Evolutionary conservation across 2,113 vertebrate species (phyloP).

Genomic region (Vulpes vulpes): DNA sequence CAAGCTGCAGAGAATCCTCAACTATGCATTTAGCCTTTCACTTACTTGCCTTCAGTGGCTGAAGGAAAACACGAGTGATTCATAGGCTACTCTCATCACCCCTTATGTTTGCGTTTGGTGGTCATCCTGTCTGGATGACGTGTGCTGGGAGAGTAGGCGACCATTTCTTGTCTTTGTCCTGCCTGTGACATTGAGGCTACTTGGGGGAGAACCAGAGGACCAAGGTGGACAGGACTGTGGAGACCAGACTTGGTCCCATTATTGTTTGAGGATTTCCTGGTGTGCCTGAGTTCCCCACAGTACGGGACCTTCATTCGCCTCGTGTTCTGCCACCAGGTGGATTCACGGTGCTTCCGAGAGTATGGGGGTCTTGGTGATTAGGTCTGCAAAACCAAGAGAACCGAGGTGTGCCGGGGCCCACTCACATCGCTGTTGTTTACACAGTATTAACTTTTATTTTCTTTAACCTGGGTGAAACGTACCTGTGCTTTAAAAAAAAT

Average conservation of each 20-base stretch:
- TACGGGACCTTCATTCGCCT: rapidly evolving
- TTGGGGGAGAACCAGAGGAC: not conserved
- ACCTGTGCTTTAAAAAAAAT: not conserved
- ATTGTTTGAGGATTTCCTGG: not conserved
- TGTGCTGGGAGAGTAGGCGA: not conserved
- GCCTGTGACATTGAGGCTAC: not conserved
- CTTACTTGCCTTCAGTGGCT: not conserved
- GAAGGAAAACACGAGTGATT: not conserved
- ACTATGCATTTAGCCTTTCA: not conserved
- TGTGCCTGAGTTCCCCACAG: not conserved
- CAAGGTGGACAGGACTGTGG: not conserved
- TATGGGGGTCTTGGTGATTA: too few relatives aligned
- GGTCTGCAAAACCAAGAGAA: too few relatives aligned
- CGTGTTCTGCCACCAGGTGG: not conserved
- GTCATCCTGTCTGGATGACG: not conserved
- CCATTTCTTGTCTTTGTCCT: not conserved
- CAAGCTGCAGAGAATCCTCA: not conserved
- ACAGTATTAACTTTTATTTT: not conserved
- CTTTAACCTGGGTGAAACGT: not conserved
- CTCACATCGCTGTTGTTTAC: not conserved
- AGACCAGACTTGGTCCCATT: not conserved
- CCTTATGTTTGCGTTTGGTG: not conserved
- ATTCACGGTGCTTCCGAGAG: not conserved
- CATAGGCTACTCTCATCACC: rapidly evolving
- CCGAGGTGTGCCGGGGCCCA: rapidly evolving